Base-by-base conservation (phyloP, 2,113 vertebrate species). In the Notothenia rossii region DNA sequence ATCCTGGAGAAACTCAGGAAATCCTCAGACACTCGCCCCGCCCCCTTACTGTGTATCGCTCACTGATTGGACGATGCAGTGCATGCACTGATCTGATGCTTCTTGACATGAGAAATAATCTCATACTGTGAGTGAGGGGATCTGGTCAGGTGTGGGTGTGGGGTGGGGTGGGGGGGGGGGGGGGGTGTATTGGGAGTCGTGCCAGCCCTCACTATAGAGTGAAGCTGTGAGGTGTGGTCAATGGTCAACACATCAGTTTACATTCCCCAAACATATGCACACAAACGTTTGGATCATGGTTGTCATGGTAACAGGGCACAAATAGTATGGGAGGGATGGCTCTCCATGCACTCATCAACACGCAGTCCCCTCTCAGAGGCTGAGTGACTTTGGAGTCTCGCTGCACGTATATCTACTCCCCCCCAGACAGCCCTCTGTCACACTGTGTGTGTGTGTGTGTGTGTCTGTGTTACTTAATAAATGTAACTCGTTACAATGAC, bases 251-350 rank as follows among this genome's bases (percentile, higher is more conserved):
- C 75, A 56, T 64, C 73, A 82, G 80, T 88, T 86, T 84, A 84
- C 86, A 77, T 81, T 81, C 53, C 68, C 64, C 45, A 48, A 77
- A 84, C 68, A 85, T 71, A 72, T 40, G 18, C 77, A 40, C 70
- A 73, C 66, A 7, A 50, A 69, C 64, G 61, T 71, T 43, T 74
- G 78, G 76, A 67, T 20, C 50, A 18, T 58, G 46, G 91, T 92
- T 89, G 43, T 84, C 54, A 83, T 91, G 72, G 89, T 36, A 92
- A 93, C 91, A 79, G 84, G 70, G 83, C 86, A 85, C 86, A 90
- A 93, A 87, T 87, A 84, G 85, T 79, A 50, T 43, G 18, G 80
- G 77, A 67, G 48, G 72, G 60, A 77, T 29, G 51, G 77, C 46
- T 17, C 67, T 46, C 33, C 25, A 13, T 20, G 14, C 25, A 43